Evolutionary conservation across 2,888 invertebrate genomes (phyloP).

Genomic region (Resseliella maxima): DNA sequence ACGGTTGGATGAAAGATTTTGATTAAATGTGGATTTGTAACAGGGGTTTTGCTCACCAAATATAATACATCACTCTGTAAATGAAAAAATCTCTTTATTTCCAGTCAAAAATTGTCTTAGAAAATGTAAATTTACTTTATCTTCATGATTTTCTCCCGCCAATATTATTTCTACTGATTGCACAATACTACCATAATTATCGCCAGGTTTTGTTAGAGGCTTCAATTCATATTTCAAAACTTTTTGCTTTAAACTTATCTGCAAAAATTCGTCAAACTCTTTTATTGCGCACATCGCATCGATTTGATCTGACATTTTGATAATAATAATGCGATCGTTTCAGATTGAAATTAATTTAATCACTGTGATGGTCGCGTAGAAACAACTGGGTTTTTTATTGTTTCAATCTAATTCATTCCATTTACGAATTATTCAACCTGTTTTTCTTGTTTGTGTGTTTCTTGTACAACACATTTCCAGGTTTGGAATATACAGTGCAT

Average conservation of each 20-base stretch:
- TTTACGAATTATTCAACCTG: too few relatives aligned
- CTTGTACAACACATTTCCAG: too few relatives aligned
- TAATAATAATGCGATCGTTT: too few relatives aligned
- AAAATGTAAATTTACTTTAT: background rate
- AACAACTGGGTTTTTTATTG: too few relatives aligned
- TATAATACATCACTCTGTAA: constrained; percentile 63
- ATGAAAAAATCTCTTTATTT: background rate
- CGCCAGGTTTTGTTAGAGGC: constrained; percentile 70
- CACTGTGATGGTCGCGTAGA: too few relatives aligned
- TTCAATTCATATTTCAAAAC: constrained; percentile 66
- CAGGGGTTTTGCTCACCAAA: constrained; percentile 72
- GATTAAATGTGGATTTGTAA: constrained; percentile 70
- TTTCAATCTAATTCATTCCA: too few relatives aligned
- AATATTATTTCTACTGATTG: constrained; percentile 65
- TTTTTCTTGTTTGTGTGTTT: too few relatives aligned
- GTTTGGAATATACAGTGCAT: too few relatives aligned
- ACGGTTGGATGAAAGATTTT: constrained; percentile 66
- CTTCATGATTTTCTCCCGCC: constrained; percentile 63
- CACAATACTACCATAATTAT: constrained; percentile 74
- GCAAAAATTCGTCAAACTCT: constrained; percentile 63
- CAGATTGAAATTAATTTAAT: too few relatives aligned
- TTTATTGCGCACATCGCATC: constrained; percentile 54
- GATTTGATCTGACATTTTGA: background rate
- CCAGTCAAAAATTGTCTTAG: background rate
- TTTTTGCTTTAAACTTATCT: constrained; percentile 62